Evolutionary conservation across 2,888 invertebrate genomes (phyloP).

Genomic region (Mesorhabditis belari): DNA sequence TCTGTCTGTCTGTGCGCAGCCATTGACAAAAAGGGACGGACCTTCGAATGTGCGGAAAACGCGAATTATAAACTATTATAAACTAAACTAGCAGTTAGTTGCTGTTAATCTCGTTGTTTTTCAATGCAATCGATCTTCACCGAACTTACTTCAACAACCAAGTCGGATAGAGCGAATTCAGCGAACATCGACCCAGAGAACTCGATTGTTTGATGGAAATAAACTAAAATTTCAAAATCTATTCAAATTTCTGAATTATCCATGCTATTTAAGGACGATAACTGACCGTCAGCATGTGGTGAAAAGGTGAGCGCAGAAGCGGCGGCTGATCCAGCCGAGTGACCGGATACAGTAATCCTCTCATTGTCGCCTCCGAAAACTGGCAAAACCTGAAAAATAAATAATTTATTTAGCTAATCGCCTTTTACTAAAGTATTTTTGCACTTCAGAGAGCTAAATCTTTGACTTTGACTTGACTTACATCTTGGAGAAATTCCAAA

Average conservation of each 20-base stretch:
- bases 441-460: not conserved
- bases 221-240: slow-evolving; percentile 14
- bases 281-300: slow-evolving; percentile 34
- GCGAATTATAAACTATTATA: no score
- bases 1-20: no score
- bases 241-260: not conserved
- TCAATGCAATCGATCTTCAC: no score
- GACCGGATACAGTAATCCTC: slow-evolving; percentile 27
- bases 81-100: no score
- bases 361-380: slow-evolving; percentile 34
- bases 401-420: no score
- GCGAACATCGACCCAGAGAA: slow-evolving; percentile 33
- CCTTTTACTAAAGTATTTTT: not conserved
- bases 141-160: slow-evolving; percentile 28
- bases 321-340: slow-evolving; percentile 30
- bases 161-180: slow-evolving; percentile 24
- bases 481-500: slow-evolving; percentile 31
- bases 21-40: no score
- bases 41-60: no score
- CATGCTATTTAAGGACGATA: not conserved
- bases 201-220: slow-evolving; percentile 33
- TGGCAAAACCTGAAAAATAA: slow-evolving; percentile 14
- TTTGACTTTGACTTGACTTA: not conserved
- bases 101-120: no score
- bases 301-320: slow-evolving; percentile 32